Percentiles rank a stretch among this genome's conserved stretches.
phyloP scores from a whole-genome alignment of 2,113 vertebrate species.

The Oreochromis spilurus region DNA sequence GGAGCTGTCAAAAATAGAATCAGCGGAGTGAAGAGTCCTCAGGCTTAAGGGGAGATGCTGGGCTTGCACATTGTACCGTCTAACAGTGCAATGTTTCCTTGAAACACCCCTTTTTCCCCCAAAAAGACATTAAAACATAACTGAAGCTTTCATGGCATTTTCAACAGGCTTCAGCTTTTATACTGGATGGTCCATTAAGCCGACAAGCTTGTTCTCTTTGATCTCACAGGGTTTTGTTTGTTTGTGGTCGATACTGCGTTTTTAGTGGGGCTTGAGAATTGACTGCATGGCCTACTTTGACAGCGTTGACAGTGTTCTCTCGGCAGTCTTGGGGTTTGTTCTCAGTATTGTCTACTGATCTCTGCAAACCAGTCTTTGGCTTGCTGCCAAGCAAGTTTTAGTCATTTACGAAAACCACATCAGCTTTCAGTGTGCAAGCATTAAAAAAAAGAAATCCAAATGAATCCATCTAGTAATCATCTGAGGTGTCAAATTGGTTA shows the following conservation, averaged over 20 bases:
- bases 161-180: not conserved
- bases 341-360: slow-evolving; percentile 5
- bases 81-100: not conserved
- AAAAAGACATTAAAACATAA: not conserved
- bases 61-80: not conserved
- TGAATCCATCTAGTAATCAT: not conserved
- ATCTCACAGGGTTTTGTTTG: slow-evolving; percentile 4
- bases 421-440: not conserved
- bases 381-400: not conserved
- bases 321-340: not conserved
- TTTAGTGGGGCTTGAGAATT: slow-evolving; percentile 18
- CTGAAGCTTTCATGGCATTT: not conserved
- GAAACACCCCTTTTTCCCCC: not conserved
- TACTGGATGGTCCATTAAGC: not conserved
- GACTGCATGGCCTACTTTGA: slow-evolving; percentile 35
- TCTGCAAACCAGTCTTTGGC: not conserved
- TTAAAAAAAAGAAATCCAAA: not conserved
- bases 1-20: slow-evolving; percentile 22
- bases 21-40: slow-evolving; percentile 25
- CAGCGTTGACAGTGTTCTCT: not conserved
- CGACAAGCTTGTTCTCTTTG: not conserved
- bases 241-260: not conserved
- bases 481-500: not conserved
- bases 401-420: not conserved
- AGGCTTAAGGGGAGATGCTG: not conserved